phyloP scores from a whole-genome alignment of 2,888 invertebrate species.

The Drosophila leonis region DNA sequence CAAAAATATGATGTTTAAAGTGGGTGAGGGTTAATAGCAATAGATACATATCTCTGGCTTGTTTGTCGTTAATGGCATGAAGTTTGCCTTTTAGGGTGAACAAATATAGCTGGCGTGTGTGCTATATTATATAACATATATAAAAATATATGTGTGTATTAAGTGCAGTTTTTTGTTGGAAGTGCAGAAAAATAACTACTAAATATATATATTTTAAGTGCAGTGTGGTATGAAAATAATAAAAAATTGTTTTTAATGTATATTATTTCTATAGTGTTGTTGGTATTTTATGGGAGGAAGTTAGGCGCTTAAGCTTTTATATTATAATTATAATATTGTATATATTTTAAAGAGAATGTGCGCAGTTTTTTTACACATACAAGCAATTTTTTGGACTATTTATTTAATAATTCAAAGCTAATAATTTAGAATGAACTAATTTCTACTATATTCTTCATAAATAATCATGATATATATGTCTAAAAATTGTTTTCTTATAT shows the following conservation, averaged over 20 bases:
- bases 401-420: too few species aligned
- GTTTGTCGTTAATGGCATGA: constrained; percentile 14
- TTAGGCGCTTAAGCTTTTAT: neutral
- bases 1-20: constrained; percentile 11
- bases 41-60: constrained; percentile 27
- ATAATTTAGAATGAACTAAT: too few species aligned
- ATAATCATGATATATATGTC: too few species aligned
- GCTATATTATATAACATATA: neutral
- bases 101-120: neutral
- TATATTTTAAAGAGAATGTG: too few species aligned
- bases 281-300: too few species aligned
- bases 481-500: too few species aligned
- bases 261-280: neutral
- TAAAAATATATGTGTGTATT: neutral
- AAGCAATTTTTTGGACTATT: too few species aligned
- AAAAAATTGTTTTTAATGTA: neutral
- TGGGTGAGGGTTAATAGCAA: constrained; percentile 2
- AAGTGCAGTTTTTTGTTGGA: neutral
- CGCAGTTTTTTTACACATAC: too few species aligned
- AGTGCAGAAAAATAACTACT: neutral
- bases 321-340: too few species aligned
- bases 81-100: neutral
- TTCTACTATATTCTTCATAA: too few species aligned
- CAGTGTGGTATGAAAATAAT: neutral
- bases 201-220: neutral